Base-by-base conservation (phyloP, 2,888 invertebrate genomes). In the Augiades crinisus region DNA sequence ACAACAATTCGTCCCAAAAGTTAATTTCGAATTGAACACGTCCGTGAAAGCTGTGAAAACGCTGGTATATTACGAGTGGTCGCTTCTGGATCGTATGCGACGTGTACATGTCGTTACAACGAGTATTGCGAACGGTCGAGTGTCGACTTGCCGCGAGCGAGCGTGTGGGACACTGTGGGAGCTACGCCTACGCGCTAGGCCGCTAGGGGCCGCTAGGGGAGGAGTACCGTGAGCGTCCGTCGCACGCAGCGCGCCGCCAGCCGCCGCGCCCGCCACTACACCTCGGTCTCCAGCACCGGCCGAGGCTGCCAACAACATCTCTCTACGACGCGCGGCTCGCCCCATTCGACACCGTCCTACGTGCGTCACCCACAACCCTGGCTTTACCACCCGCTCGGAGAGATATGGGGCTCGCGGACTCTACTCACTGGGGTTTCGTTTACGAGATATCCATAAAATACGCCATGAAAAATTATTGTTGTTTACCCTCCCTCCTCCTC, bases 241-340 rank as follows among this genome's bases (percentile, higher is more conserved):
- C 77, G 90, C 74, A 75, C 81, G 79, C 81, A 83, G 81, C 85
- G 86, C 73, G 76, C 72, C 66, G 78, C 73, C 80, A 78, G 81
- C 78, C 83, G 83, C 85, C 83, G 87, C 85, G 86, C 78, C 86
- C 88, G 85, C 88, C 85, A 82, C 90, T 89, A 89, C 84, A 89
- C 90, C 78, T 90, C 90, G 58, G 89, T 90, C 89, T 89, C 90
- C 77, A 89, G 79, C 78, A 81, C 85, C 64, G 86, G 81, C 71
- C 87, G 86, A 61, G 83, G 86, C 86, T 87, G 85, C 86, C 87
- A 86, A 84, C 87, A 87, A 85, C 89, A 86, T 78, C 88, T 86
- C 86, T 86, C 88, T 68, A 82, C 82, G 77, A 72, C 81, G 77
- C 84, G 82, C 78, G 82, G 79, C 81, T 85, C 86, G 70, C 81